Evolutionary conservation across 2,113 vertebrate genomes (phyloP).

Genomic region (Coracopsis vasa): DNA sequence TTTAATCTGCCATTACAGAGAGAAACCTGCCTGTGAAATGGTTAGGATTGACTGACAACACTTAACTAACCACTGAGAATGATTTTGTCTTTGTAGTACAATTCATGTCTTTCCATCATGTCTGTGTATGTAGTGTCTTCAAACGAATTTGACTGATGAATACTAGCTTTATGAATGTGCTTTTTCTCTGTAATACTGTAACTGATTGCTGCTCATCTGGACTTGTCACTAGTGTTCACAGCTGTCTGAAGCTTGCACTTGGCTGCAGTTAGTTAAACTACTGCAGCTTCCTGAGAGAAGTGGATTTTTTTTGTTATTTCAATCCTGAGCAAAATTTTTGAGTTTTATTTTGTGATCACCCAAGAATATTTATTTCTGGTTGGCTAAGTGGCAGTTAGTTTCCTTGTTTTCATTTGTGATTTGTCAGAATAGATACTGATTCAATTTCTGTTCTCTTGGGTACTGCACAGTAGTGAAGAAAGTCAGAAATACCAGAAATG

Average conservation of each 20-base stretch:
- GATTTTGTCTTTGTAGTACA: slow-evolving; percentile 48
- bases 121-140: not conserved
- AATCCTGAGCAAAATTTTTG: not conserved
- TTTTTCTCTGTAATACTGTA: not conserved
- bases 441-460: not conserved
- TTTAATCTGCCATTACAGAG: slow-evolving; percentile 66
- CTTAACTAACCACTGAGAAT: slow-evolving; percentile 55
- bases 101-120: not conserved
- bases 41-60: slow-evolving; percentile 67
- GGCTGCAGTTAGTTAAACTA: not conserved
- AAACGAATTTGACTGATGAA: slow-evolving; percentile 11
- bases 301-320: not conserved
- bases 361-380: not conserved
- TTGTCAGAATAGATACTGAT: not conserved
- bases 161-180: not conserved
- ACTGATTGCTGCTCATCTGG: not conserved
- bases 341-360: not conserved
- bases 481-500: not conserved
- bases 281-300: not conserved
- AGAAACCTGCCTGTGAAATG: slow-evolving; percentile 50
- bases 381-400: not conserved
- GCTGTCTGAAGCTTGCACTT: not conserved
- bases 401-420: not conserved
- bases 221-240: not conserved
- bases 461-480: not conserved